Conservation (phyloP, 2,888 invertebrate genomes). For the Mystacides longicornis region DNA sequence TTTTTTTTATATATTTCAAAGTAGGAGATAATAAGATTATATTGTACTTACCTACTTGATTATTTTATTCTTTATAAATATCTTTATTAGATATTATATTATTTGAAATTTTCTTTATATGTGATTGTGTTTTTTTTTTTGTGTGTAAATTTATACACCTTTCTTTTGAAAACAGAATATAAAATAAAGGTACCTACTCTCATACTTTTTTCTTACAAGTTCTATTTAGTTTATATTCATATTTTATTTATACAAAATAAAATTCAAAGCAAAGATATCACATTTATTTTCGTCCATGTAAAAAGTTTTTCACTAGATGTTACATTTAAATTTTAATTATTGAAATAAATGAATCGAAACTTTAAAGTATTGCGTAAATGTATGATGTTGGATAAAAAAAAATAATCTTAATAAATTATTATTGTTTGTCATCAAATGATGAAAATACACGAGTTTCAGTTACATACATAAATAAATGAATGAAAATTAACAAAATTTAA, state of each 20-base stretch:
- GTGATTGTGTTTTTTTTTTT: too few species aligned
- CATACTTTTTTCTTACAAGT: not conserved
- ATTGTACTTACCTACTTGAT: too few species aligned
- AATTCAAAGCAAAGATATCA: not conserved
- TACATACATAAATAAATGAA: not conserved
- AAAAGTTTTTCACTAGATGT: slow-evolving; percentile 14
- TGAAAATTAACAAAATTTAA: slow-evolving; percentile 12
- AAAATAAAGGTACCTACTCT: too few species aligned
- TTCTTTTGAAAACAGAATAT: too few species aligned
- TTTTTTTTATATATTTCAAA: too few species aligned
- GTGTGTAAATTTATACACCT: too few species aligned
- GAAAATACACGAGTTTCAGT: too few species aligned
- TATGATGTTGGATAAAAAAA: not conserved
- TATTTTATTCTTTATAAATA: too few species aligned
- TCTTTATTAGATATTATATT: too few species aligned
- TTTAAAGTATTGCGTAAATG: not conserved
- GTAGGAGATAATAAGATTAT: too few species aligned
- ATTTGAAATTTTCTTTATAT: too few species aligned
- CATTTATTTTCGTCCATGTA: slow-evolving; percentile 19
- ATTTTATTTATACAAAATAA: not conserved
- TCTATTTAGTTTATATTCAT: not conserved
- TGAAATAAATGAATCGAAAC: slow-evolving; percentile 1
- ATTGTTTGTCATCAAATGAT: too few species aligned
- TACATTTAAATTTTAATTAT: slow-evolving; percentile 9
- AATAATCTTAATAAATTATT: not conserved